Conservation (phyloP, 2,113 vertebrate genomes). For the Otus sunia region DNA sequence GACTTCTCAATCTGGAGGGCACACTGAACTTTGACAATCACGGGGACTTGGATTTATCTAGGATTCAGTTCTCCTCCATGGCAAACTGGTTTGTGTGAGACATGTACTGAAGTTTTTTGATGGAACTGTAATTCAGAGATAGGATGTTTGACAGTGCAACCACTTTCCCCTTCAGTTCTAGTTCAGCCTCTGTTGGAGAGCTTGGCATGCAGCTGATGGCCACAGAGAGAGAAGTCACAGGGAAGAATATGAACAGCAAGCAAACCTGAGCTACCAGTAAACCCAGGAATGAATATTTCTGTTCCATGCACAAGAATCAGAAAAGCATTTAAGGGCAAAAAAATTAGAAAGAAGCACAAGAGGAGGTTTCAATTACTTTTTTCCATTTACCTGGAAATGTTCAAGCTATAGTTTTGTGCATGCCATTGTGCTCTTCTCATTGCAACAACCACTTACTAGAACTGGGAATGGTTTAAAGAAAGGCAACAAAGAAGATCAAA, state of each 20-base stretch:
- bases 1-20: not conserved
- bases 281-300: not conserved
- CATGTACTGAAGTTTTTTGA: not conserved
- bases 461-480: not conserved
- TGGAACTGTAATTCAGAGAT: not conserved
- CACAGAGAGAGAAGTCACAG: not conserved
- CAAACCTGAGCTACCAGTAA: not conserved
- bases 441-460: not conserved
- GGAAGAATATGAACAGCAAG: not conserved
- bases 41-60: not conserved
- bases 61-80: not conserved
- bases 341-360: not conserved
- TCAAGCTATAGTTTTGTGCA: not conserved
- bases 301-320: not conserved
- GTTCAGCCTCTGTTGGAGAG: not conserved
- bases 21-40: not conserved
- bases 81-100: not conserved
- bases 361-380: not conserved
- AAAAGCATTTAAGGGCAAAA: not conserved
- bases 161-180: not conserved
- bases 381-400: not conserved
- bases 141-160: not conserved
- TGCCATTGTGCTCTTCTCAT: not conserved
- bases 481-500: not conserved
- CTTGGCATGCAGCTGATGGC: not conserved